Evolutionary conservation across 2,888 invertebrate genomes (phyloP), one percentile per base, ranked within the genome.

Genomic region (Balanococcus diminutus): DNA sequence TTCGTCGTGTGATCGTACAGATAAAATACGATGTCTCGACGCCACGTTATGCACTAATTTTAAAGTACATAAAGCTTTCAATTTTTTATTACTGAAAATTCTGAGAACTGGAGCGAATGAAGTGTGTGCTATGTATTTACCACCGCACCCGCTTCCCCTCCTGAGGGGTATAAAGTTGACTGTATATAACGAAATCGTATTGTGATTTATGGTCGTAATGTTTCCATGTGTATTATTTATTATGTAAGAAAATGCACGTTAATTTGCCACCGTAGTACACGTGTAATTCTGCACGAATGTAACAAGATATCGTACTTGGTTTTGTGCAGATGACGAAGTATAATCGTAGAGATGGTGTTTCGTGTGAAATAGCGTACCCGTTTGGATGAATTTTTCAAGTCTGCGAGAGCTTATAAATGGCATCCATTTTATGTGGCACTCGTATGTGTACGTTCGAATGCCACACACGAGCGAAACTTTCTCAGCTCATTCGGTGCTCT

Each of bases 1-100:
- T 42, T 42, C 56, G 56, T 19, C 19, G 56, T 16, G 19, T 22
- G 19, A 2, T 56, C 56, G 11, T 11, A 39, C n/a, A n/a, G n/a
- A 61, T 61, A 61, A 61, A 61, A 61, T 61, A 61, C 61, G 61
- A 61, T 61, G 61, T 61, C 61, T 61, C 61, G 61, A 22, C 61
- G 25, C 25, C 22, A 61, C 22, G 61, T 25, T 61, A n/a, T n/a
- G n/a, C n/a, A 61, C 61, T 61, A 61, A 61, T 61, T n/a, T 61
- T 61, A 61, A 61, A 61, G 25, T 25, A 61, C 61, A 61, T 25
- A 61, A 61, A 9, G 61, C 61, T 19, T 14, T 61, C 61, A 61
- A 61, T 61, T 61, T 61, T 61, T 61, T 61, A 61, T 25, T 6
- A 61, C 22, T 0, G 61, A 46, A n/a, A 46, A 56, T 56, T 56